Base-by-base conservation (phyloP, 2,797 vertebrate genomes). In the Premnoplex brunnescens region DNA sequence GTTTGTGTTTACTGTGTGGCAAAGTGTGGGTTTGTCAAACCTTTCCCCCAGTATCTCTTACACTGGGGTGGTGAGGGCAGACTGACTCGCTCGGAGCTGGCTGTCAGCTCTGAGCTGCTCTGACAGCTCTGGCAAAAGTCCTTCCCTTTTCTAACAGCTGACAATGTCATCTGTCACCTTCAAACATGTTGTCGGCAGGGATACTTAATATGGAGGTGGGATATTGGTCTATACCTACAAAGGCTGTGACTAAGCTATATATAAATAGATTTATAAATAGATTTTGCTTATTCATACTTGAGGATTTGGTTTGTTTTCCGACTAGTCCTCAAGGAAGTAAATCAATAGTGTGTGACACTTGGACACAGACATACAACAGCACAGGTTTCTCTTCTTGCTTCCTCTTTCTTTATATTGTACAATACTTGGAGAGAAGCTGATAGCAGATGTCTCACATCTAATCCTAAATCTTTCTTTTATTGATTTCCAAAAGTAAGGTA, bases 401-500 rank as follows among this genome's bases (percentile, higher is more conserved):
- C 64, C 68, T 91, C 46, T 96, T 81, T 92, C 93, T 91, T 90
- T 96, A 76, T 91, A 21, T 76, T 87, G 12, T 52, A 27, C 32
- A 81, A 34, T 89, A 59, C 93, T 74, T 94, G 77, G 84, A 88
- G 81, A 88, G 44, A 67, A 94, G 34, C 14, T 91, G 80, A 67
- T 51, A 92, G 68, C 28, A 83, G 71, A 86, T 64, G 43, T 93
- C 85, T 90, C 52, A 71, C 85, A 63, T 85, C 37, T 76, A 95
- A 89, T 60, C 46, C 72, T 83, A 75, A 95, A 95, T 97, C 55
- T 95, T 94, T 97, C 85, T 76, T 95, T 67, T 63, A 95, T 72
- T 91, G 79, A 96, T 97, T 97, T 96, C 28, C 34, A 88, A 55
- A 95, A 90, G 37, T 20, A 68, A 58, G 58, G n/a, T 72, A 46